Evolutionary conservation across 2,888 invertebrate genomes (phyloP).

Genomic region (Acronicta aceris): DNA sequence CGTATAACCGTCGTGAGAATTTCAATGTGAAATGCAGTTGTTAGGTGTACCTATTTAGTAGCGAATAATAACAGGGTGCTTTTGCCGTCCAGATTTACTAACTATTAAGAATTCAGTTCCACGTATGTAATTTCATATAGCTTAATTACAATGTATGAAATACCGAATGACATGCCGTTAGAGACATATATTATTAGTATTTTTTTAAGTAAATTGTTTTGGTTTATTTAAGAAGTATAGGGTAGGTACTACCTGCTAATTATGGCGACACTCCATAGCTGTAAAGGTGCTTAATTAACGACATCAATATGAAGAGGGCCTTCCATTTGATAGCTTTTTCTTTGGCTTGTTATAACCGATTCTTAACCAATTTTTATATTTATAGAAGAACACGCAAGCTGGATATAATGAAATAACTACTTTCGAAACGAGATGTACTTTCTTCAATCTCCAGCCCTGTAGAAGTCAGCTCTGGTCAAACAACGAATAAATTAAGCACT

Average conservation of each 20-base stretch:
- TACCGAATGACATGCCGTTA: slow-evolving; percentile 28
- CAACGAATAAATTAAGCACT: background rate
- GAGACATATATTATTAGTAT: slow-evolving; percentile 25
- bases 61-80: slow-evolving; percentile 66
- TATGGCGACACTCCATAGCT: background rate
- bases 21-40: slow-evolving; percentile 61
- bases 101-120: slow-evolving; percentile 56
- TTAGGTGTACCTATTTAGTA: slow-evolving; percentile 63
- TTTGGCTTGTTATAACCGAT: no score
- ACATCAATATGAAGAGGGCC: background rate
- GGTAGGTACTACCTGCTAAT: background rate
- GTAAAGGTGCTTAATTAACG: background rate
- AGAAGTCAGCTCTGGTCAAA: no score
- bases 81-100: slow-evolving; percentile 63
- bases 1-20: slow-evolving; percentile 65
- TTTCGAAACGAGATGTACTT: no score
- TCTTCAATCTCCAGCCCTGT: no score
- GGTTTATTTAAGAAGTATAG: slow-evolving; percentile 8
- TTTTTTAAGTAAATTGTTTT: slow-evolving; percentile 29
- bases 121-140: slow-evolving; percentile 60
- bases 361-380: no score
- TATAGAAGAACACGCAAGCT: no score
- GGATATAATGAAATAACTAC: no score
- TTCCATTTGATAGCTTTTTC: no score
- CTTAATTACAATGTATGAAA: slow-evolving; percentile 47